Conservation (phyloP, 2,113 vertebrate genomes). For the Tympanuchus pallidicinctus region DNA sequence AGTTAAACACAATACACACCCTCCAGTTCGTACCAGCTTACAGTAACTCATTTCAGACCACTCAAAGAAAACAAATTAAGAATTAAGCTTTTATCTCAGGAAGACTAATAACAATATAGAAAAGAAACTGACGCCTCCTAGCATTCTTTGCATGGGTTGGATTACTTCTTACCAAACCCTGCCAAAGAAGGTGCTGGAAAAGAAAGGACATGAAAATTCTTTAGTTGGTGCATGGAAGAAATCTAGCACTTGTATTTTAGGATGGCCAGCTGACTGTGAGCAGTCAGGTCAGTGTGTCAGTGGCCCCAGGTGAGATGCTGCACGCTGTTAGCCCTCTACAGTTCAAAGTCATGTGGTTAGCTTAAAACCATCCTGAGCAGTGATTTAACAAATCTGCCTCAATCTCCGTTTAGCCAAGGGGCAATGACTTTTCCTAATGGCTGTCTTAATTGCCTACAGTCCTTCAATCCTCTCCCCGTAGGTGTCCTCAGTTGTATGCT, state of each 20-base stretch:
- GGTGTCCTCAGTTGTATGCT: not conserved
- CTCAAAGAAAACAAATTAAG: not conserved
- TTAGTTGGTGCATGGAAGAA: not conserved
- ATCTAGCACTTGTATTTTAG: not conserved
- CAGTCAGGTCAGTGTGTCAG: conserved; percentile 57
- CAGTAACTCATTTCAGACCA: not conserved
- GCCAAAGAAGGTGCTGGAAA: not conserved
- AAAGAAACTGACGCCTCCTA: not conserved
- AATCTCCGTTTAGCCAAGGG: conserved; percentile 30
- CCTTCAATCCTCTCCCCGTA: not conserved
- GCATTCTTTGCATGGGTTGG: rapidly evolving
- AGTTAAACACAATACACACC: not conserved
- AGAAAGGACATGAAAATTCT: not conserved
- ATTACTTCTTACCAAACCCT: not conserved
- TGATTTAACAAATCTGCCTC: conserved; percentile 22
- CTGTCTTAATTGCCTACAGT: conserved; percentile 15
- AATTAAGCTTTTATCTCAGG: not conserved
- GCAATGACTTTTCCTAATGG: conserved; percentile 45
- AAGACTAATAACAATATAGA: not conserved
- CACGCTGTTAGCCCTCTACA: conserved; percentile 2
- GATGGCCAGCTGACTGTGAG: not conserved
- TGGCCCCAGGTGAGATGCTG: not conserved
- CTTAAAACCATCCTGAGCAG: not conserved
- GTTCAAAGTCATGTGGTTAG: not conserved
- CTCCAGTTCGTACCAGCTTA: not conserved